Evolutionary conservation across 2,113 vertebrate species (phyloP), one percentile per base, ranked within the genome.

Genomic region (Seriola aureovittata): DNA sequence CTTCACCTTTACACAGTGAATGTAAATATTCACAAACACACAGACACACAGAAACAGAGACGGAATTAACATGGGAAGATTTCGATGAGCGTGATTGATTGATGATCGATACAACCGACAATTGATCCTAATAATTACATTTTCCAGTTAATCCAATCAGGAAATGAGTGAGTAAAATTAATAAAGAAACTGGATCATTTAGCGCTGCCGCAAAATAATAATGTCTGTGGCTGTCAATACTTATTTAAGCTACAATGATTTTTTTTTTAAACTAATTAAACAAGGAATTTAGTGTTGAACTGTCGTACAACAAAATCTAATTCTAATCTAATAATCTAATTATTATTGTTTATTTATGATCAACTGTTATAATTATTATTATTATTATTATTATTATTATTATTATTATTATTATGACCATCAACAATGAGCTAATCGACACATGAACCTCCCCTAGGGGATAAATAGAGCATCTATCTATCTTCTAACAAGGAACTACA

Each of bases 1-100:
- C 46, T 92, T 94, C 52, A 84, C 91, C 94, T 95, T 93, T 55
- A 84, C 63, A 90, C 50, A 58, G 36, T 52, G 48, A 75, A 77
- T 64, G 19, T 44, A 87, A 77, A 87, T 29, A 78, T 68, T 67
- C 84, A 88, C 80, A 85, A 16, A 81, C 54, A 81, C 36, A 87
- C n/a, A 77, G 23, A 85, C 66, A 85, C 5, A 84, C 63, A 67
- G 21, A 91, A 68, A 92, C 50, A 80, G 4, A 78, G 73, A 78
- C 75, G 64, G 46, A 60, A 84, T 74, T 55, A 71, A 71, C 42
- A 83, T 67, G 64, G 46, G 9, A 38, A 34, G 71, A 77, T 82
- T 77, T 81, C 0, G n/a, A 54, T 75, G 85, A 85, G 19, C 58
- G 62, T 62, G 69, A 63, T 3, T 29, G 29, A 46, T 70, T 73